Conservation (phyloP, 2,113 vertebrate genomes). For the Tragelaphus imberbis region DNA sequence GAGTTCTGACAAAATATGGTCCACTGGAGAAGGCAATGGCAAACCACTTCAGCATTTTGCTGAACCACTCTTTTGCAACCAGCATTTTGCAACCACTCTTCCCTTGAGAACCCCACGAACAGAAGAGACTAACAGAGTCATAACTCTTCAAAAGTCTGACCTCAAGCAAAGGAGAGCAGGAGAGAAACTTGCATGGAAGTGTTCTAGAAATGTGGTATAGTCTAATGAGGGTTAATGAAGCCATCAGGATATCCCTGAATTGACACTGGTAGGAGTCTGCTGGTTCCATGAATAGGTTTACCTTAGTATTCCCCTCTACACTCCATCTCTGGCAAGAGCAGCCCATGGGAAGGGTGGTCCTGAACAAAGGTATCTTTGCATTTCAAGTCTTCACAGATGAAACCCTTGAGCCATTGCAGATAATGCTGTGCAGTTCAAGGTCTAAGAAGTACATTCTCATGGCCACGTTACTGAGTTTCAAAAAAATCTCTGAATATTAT, state of each 20-base stretch:
- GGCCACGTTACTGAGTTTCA: background rate
- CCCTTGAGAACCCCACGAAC: background rate
- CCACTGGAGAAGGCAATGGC: background rate
- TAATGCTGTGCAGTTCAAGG: background rate
- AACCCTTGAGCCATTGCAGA: background rate
- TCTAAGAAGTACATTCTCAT: background rate
- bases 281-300: accelerated
- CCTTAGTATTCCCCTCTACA: background rate
- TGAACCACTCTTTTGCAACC: background rate
- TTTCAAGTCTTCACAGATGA: background rate
- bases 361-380: background rate
- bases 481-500: background rate
- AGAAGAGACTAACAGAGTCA: background rate
- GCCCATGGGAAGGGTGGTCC: background rate
- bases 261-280: too few species aligned
- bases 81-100: background rate
- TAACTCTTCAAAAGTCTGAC: background rate
- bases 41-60: background rate
- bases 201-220: too few species aligned
- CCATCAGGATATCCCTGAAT: background rate
- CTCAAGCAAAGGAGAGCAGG: background rate
- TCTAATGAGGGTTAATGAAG: background rate
- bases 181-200: background rate
- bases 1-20: background rate
- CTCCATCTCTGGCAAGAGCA: background rate